Percentiles rank a stretch among this genome's conserved stretches.
Conservation (phyloP, 2,888 invertebrate species). For the Mesorhabditis spiculigera region DNA sequence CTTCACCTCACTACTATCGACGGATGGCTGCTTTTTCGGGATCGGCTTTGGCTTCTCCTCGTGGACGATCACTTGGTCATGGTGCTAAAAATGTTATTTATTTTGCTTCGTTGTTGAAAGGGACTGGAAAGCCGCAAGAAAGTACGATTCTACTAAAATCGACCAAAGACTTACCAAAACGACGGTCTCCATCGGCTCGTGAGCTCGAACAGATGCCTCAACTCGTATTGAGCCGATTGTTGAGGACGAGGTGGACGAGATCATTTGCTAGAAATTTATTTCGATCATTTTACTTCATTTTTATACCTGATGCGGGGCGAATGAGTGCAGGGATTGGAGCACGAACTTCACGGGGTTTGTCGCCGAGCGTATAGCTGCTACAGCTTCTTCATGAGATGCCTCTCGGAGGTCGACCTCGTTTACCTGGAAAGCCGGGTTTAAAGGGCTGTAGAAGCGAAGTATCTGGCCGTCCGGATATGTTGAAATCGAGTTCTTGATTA, state of each 20-base stretch:
- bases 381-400: constrained; percentile 88
- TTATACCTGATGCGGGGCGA: constrained; percentile 33
- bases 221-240: constrained; percentile 35
- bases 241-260: constrained; percentile 37
- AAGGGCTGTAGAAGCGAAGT: not conserved
- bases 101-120: not conserved
- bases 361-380: constrained; percentile 86
- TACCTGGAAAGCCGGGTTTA: constrained; percentile 64
- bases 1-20: not conserved
- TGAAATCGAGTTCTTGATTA: not conserved
- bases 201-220: constrained; percentile 18
- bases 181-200: not conserved
- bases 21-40: not conserved
- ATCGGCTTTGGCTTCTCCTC: not conserved
- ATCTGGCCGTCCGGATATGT: not conserved
- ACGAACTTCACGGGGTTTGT: constrained; percentile 83
- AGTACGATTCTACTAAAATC: no score
- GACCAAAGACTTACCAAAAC: not conserved
- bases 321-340: constrained; percentile 73
- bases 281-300: not conserved
- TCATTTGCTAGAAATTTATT: constrained; percentile 24
- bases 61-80: not conserved
- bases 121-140: no score
- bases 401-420: constrained; percentile 84
- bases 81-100: not conserved